Base-by-base conservation (phyloP, 2,113 vertebrate genomes). In the Pardalotus punctatus region DNA sequence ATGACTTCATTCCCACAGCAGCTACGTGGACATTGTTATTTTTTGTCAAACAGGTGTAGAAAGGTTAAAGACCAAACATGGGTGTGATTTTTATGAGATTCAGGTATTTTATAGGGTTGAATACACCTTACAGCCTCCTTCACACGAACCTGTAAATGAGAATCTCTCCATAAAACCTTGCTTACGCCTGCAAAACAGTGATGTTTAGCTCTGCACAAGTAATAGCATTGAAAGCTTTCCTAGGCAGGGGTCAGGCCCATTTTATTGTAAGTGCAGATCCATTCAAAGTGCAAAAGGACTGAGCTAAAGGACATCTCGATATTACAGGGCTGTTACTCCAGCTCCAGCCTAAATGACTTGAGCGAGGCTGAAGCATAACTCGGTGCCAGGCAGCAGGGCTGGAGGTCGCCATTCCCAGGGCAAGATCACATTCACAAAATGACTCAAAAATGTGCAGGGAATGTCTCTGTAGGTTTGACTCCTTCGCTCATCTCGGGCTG, bases 171-270 rank as follows among this genome's bases (percentile, higher is more conserved):
- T 81, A 90, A 80, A 83, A 56, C 67, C 85, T 67, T 86, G 93
- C 93, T 96, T 96, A 81, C 3, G 11, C 42, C 62, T 88, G 85
- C 93, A 92, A 48, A 96, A 95, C 53, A 11, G n/a, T 38, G 70
- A 23, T 50, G 85, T 87, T 91, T 54, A 43, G 35, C 84, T 65
- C 54, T 88, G 43, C 79, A 43, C 74, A 47, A 77, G 93, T 71
- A 94, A 95, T 77, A 70, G 81, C 21, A 82, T 11, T 88, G 95
- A 92, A 96, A 93, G 74, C 81, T 93, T 93, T 56, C 47, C 85
- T 10, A 40, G 87, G 27, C 85, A 86, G 79, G 70, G 87, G 90
- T 95, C 93, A 92, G 90, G 24, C 33, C 66, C 66, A 11, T 82
- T 88, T 91, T 50, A 60, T 24, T 85, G 16, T 31, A 40, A 94